phyloP scores from a whole-genome alignment of 2,888 invertebrate genomes.

The Eurytoma californica region DNA sequence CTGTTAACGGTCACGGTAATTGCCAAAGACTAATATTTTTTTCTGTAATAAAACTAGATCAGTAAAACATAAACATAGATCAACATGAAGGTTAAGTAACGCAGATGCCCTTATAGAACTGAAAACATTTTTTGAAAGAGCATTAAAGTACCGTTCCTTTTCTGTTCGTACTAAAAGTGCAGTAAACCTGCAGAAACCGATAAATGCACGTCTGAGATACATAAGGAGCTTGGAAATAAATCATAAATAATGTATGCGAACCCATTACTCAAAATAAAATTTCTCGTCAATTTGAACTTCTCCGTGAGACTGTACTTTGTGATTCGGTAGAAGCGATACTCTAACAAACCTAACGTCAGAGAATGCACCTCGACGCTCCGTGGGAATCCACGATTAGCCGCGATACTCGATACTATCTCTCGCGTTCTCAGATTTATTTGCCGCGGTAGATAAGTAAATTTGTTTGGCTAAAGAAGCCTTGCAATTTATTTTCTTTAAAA shows the following conservation, averaged over 20 bases:
- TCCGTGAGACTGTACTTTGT: constrained; percentile 10
- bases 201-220: constrained; percentile 2
- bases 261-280: constrained; percentile 10
- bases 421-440: constrained; percentile 1
- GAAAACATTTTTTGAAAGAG: too few species aligned
- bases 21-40: too few species aligned
- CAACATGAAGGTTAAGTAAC: too few species aligned
- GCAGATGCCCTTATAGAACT: too few species aligned
- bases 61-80: too few species aligned
- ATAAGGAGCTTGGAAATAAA: constrained; percentile 20
- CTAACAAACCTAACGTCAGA: constrained; percentile 47
- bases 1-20: too few species aligned
- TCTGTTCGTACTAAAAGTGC: not conserved
- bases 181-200: constrained; percentile 3
- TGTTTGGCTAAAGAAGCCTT: constrained; percentile 5
- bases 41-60: too few species aligned
- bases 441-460: constrained; percentile 23
- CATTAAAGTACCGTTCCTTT: too few species aligned
- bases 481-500: not conserved
- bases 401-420: constrained; percentile 16
- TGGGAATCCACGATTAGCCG: constrained; percentile 49
- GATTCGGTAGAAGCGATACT: constrained; percentile 22
- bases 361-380: constrained; percentile 18
- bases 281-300: not conserved
- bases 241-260: constrained; percentile 33